Base-by-base conservation (phyloP, 2,888 invertebrate species). In the Globia sparganii region DNA sequence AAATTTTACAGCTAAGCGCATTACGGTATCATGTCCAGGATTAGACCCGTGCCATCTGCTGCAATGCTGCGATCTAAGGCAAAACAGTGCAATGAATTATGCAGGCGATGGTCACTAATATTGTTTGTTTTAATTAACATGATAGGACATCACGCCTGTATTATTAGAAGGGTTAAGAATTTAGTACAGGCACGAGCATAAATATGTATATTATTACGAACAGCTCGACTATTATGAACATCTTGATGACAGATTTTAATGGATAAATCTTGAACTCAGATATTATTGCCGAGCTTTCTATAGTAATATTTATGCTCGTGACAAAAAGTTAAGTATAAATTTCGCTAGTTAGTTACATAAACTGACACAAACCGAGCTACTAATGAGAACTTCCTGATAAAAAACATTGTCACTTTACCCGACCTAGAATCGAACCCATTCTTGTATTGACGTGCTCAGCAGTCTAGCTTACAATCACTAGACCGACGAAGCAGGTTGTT, bases 1-100 rank as follows among this genome's bases (percentile, higher is more conserved):
- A 66, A 31, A 76, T 40, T 76, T 59, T 40, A 11, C 46, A 31
- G 76, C 15, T 58, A 75, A 76, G 78, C 78, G 77, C 68, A 84
- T 84, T 84, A 74, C 65, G 40, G 75, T 66, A 77, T 65, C 75
- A 62, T 34, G 34, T 58, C 13, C 1, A 67, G 72, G 73, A 77
- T 81, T 78, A 75, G 70, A 40, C 58, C 34, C 2, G 49, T 28
- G 6, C 18, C 46, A 73, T 65, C 58, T 76, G 61, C 34, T 61
- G 72, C 68, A 69, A 34, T 49, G n/a, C 71, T 73, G n/a, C 37
- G 15, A n/a, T 53, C 3, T 37, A n/a, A 34, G 5, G n/a, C 9
- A 1, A 56, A 28, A 21, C 11, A n/a, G n/a, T 40, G 11, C 65
- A 40, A 40, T 28, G n/a, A 28, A 65, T 11, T 28, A 40, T 28